Conservation (phyloP, 1,140 invertebrate species). For the Halesus radiatus region DNA sequence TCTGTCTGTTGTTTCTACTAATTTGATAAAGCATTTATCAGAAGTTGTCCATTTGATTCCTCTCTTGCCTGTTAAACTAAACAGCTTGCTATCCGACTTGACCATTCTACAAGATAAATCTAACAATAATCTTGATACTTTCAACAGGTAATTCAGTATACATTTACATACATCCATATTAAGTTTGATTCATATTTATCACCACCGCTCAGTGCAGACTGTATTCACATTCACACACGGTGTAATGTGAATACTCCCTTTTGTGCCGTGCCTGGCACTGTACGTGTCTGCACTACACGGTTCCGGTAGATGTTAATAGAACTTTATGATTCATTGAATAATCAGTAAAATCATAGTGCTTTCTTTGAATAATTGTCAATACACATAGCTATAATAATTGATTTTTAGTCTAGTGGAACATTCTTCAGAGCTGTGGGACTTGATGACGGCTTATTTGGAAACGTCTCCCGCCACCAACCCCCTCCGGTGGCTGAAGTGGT, state of each 20-base stretch:
- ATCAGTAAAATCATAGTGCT: neutral
- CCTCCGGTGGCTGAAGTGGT: constrained; percentile 41
- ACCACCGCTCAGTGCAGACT: no score
- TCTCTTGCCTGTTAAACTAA: constrained; percentile 35
- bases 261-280: no score
- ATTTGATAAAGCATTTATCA: constrained; percentile 37
- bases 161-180: no score
- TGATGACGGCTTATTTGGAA: constrained; percentile 38
- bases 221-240: no score
- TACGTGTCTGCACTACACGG: no score
- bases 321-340: neutral
- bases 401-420: constrained; percentile 45
- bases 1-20: constrained; percentile 8
- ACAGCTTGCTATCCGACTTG: constrained; percentile 30
- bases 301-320: no score
- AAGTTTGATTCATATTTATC: no score
- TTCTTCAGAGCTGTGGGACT: constrained; percentile 48
- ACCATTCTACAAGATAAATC: constrained; percentile 12
- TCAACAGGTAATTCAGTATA: constrained; percentile 23
- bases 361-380: no score
- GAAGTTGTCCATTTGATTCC: constrained; percentile 23
- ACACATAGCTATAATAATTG: neutral
- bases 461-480: constrained; percentile 41
- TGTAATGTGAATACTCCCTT: no score
- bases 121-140: neutral